phyloP scores from a whole-genome alignment of 2,113 vertebrate genomes.

The Charadrius vociferus region DNA sequence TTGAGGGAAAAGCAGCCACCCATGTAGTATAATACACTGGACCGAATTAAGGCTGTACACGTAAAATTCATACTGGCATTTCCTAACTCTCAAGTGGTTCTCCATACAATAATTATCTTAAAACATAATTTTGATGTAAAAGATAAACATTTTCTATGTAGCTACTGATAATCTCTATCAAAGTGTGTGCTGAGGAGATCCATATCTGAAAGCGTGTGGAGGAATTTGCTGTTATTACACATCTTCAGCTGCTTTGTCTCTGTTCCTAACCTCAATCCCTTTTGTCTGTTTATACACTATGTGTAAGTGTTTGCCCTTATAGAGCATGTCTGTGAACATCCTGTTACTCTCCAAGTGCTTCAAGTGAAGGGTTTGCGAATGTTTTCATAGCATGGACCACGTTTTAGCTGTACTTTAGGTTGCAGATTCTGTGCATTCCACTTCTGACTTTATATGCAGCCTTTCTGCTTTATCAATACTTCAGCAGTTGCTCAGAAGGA shows the following conservation, averaged over 20 bases:
- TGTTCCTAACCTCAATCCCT: neutral
- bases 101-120: neutral
- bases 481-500: slow-evolving; percentile 5
- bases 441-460: neutral
- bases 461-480: slow-evolving; percentile 15
- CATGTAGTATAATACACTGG: neutral
- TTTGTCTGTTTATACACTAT: neutral
- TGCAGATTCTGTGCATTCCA: neutral
- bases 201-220: neutral
- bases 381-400: neutral
- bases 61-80: no score
- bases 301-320: neutral
- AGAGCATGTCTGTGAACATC: neutral
- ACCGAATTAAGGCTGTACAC: neutral
- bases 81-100: neutral
- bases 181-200: neutral
- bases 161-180: neutral
- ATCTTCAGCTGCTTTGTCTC: neutral
- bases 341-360: neutral
- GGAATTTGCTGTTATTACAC: neutral
- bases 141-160: neutral
- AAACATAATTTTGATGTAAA: neutral
- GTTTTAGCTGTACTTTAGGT: neutral
- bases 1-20: neutral
- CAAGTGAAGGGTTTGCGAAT: neutral